phyloP scores from a whole-genome alignment of 2,797 vertebrate species.

The Malacoctenus gilli region DNA sequence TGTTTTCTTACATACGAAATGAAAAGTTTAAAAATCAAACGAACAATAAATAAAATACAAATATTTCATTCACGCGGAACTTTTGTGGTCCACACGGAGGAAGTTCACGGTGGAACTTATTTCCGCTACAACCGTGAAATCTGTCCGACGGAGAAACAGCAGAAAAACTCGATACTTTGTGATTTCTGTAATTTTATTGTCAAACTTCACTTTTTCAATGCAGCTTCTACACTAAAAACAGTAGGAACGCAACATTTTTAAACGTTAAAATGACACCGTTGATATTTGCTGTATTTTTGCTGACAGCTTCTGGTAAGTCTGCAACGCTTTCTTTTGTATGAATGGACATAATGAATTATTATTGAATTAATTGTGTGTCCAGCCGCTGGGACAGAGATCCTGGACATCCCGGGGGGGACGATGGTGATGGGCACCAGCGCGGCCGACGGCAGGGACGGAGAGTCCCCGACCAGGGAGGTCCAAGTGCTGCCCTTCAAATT shows the following conservation, averaged over 20 bases:
- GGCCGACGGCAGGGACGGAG: conserved; percentile 80
- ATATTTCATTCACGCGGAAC: too few relatives aligned
- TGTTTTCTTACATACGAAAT: too few relatives aligned
- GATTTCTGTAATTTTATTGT: not conserved
- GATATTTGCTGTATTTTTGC: conserved; percentile 28
- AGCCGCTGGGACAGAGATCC: conserved; percentile 66
- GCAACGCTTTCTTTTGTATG: not conserved
- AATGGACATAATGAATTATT: not conserved
- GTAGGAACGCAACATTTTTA: too few relatives aligned
- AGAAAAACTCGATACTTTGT: too few relatives aligned
- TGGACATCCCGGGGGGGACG: conserved; percentile 83
- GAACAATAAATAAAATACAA: too few relatives aligned
- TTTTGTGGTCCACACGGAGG: not conserved
- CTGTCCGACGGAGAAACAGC: too few relatives aligned
- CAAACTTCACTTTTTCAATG: not conserved
- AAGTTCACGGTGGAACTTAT: not conserved
- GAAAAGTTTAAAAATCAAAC: too few relatives aligned
- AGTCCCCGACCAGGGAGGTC: conserved; percentile 78
- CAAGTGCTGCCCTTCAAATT: conserved; percentile 82
- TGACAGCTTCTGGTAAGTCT: conserved; percentile 58
- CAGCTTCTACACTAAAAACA: too few relatives aligned
- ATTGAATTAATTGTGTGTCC: not conserved
- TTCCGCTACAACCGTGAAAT: conserved; percentile 20
- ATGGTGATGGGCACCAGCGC: conserved; percentile 85
- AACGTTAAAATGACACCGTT: not conserved